These are phyloP conservation scores for Agriopis aurantiaria DNA, from an alignment of 2,888 invertebrate genomes.

Conservation along the genomic window DNA sequence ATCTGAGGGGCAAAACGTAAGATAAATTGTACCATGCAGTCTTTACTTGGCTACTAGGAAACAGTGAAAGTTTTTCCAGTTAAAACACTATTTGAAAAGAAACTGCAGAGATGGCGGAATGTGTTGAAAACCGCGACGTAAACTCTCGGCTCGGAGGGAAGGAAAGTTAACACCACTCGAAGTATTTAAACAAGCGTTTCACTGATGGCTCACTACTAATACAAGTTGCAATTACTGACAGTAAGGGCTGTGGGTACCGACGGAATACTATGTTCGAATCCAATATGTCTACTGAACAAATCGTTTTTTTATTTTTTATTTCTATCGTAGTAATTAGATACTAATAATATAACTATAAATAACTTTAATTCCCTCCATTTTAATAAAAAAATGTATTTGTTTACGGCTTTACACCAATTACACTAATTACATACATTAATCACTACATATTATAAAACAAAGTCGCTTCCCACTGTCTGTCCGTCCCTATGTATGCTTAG, in stretches of 20 bases:
- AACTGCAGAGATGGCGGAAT: constrained; percentile 34
- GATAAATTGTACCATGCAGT: neutral
- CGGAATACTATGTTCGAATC: too few species aligned
- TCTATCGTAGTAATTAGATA: too few species aligned
- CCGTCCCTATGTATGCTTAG: too few species aligned
- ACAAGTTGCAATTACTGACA: constrained; percentile 7
- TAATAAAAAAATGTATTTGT: too few species aligned
- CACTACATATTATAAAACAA: too few species aligned
- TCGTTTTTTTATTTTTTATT: too few species aligned
- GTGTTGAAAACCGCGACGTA: constrained; percentile 38
- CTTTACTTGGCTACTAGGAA: neutral
- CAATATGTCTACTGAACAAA: neutral
- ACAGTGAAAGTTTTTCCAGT: constrained; percentile 24
- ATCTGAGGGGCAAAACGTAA: neutral
- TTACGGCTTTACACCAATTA: too few species aligned
- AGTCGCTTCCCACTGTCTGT: too few species aligned
- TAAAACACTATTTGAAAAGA: constrained; percentile 32
- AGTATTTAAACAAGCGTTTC: constrained; percentile 42
- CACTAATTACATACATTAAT: too few species aligned
- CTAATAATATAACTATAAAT: too few species aligned
- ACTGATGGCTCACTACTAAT: constrained; percentile 33
- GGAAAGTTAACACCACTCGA: constrained; percentile 34
- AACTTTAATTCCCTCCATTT: too few species aligned
- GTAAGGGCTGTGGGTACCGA: neutral
- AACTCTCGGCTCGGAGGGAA: constrained; percentile 21